phyloP scores from a whole-genome alignment of 2,797 vertebrate species.

The Podarcis siculus region DNA sequence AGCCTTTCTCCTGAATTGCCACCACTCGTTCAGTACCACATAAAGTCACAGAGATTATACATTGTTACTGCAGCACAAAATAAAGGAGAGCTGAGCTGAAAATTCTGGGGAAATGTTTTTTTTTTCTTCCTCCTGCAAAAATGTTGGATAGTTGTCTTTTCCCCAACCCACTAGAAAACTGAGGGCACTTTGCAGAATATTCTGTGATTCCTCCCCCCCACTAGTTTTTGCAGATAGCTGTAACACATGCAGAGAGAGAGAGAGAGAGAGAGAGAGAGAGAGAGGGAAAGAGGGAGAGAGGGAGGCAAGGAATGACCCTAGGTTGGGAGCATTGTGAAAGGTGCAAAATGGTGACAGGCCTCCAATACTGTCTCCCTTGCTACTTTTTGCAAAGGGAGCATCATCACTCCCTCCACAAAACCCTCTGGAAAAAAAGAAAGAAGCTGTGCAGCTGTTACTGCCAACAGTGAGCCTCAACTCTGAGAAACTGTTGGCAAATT shows the following conservation, averaged over 20 bases:
- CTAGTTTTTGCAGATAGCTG: neutral
- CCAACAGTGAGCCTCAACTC: neutral
- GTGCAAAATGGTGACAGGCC: neutral
- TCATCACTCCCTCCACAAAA: neutral
- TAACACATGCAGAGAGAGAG: too few species aligned
- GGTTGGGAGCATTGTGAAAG: neutral
- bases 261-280: too few species aligned
- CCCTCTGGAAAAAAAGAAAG: neutral
- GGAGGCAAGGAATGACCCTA: neutral
- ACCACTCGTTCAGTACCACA: neutral
- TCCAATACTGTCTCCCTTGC: neutral
- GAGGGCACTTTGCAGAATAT: neutral
- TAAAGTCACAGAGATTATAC: conserved; percentile 1
- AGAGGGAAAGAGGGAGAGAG: too few species aligned
- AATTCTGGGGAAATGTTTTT: neutral
- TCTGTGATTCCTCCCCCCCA: neutral
- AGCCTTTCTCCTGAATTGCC: neutral
- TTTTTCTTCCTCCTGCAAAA: neutral
- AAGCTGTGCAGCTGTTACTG: too few species aligned
- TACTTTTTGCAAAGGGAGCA: neutral
- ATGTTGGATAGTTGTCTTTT: neutral
- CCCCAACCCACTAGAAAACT: neutral
- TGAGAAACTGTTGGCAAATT: neutral
- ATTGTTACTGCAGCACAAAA: conserved; percentile 44
- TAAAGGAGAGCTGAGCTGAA: conserved; percentile 24